Base-by-base conservation (phyloP, 1,140 invertebrate species). In the Drosophila auraria region DNA sequence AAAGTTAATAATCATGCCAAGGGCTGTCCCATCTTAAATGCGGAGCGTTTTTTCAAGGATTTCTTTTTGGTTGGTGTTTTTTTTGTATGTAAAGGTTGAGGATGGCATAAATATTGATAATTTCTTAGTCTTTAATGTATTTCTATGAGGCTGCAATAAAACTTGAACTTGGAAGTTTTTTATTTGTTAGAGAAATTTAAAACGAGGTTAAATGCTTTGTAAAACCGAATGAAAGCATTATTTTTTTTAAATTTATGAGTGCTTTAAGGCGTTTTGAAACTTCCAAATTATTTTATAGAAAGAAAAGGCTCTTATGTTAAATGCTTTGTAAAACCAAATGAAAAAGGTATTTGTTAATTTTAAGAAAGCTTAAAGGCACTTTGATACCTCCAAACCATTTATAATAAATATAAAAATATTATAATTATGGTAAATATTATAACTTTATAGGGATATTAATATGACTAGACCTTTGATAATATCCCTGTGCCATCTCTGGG, bases 1-100 rank as follows among this genome's bases (percentile, higher is more conserved):
- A 60, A 57, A 73, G 70, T 73, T 73, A 73, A 73, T 73, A 73
- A 73, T 73, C 70, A 51, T 30, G 70, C 70, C 70, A 30, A 73
- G 11, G 69, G 70, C 20, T 25, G n/a, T n/a, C 4, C 20, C 20
- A 51, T 59, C 63, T 69, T 51, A 54, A 70, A 70, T 70, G 49
- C 33, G 49, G 23, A 5, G 20, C 5, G 40, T 9, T 59, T 60
- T 58, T 51, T 51, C 25, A 3, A 7, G 63, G 25, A 25, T 12
- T 51, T 40, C 14, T 0, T 2, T 9, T 27, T 5, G 25, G 1
- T 2, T 3, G 12, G 12, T 1, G 0, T 9, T 56, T 6, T 54
- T 54, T 20, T 36, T 54, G 20, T 23, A 15, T 17, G 20, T 20
- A 30, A 51, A 5, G 15, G 30, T 30, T 2, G 7, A 4, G 50